Base-by-base conservation (phyloP, 2,113 vertebrate species). In the Corvus moneduloides region DNA sequence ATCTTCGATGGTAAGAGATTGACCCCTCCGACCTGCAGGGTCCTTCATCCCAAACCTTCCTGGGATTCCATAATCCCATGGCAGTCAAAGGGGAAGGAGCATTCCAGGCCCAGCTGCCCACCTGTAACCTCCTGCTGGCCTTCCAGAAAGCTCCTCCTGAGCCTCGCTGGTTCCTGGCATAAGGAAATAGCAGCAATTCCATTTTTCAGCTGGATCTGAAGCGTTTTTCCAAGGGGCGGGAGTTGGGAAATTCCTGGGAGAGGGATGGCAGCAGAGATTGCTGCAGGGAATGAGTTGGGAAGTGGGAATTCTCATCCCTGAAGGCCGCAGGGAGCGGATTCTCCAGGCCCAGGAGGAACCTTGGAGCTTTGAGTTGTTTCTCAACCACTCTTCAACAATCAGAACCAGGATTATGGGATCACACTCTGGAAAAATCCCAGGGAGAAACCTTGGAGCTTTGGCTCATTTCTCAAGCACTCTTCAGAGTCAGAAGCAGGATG, bases 1-100 rank as follows among this genome's bases (percentile, higher is more conserved):
- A 99, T 99, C 88, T 99, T 99, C 77, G 99, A 99, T 11, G 99
- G 99, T 99, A 91, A 98, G 85, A 59, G 71, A 13, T 2, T 19
- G 17, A 1, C 58, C 19, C 5, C 15, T 24, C 55, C 1, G 9
- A 8, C 21, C 58, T 6, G 17, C 1, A 4, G 41, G 30, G 16
- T 13, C 41, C 16, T 41, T 2, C 68, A 17, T 9, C 87, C 87
- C 71, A 61, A 54, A 48, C 6, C 20, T 41, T 27, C 48, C 78
- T 3, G 5, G 39, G 7, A 2, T 48, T 48, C 87, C 37, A 6
- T 3, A 35, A 61, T 81, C 54, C 61, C 15, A 0, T 11, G 16
- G 68, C 13, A 27, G 0, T 27, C 9, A 9, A 14, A 43, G 61
- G 71, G 46, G 3, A 39, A 43, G 80, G 66, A 72, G 52, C 43